Evolutionary conservation across 2,888 invertebrate genomes (phyloP).

Genomic region (Trachelus iudaicus): DNA sequence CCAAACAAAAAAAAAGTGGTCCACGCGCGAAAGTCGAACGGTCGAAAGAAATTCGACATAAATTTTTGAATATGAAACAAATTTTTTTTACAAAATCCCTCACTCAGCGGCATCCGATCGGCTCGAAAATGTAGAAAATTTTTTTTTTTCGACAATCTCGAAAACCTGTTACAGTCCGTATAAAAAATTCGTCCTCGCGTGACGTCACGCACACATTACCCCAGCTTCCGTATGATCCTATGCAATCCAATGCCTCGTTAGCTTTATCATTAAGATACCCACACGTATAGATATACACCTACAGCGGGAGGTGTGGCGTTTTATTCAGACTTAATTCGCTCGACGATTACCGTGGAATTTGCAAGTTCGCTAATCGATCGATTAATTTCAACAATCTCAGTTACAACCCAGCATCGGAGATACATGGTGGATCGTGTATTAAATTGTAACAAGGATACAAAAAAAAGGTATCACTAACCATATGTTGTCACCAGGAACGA

Average conservation of each 20-base stretch:
- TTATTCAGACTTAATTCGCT: background rate
- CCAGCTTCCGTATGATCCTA: slow-evolving; percentile 19
- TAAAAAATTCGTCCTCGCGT: slow-evolving; percentile 10
- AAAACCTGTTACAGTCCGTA: slow-evolving; percentile 16
- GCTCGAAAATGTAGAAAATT: background rate
- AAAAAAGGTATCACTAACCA: background rate
- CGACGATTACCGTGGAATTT: background rate
- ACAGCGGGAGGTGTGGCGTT: background rate
- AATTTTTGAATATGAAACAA: too few species aligned
- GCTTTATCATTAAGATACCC: background rate
- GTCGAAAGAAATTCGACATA: background rate
- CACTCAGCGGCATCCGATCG: background rate
- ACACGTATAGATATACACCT: background rate
- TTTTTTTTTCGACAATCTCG: background rate
- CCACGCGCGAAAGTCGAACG: background rate
- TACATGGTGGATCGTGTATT: background rate
- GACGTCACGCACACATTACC: slow-evolving; percentile 10
- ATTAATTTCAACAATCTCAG: background rate
- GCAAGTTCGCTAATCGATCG: background rate
- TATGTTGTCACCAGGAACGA: background rate
- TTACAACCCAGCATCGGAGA: background rate
- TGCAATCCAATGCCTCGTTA: background rate
- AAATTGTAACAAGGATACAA: background rate
- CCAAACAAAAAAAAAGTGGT: background rate
- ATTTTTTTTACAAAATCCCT: background rate